phyloP scores from a whole-genome alignment of 2,888 invertebrate species.

The Cheilosia grossa region DNA sequence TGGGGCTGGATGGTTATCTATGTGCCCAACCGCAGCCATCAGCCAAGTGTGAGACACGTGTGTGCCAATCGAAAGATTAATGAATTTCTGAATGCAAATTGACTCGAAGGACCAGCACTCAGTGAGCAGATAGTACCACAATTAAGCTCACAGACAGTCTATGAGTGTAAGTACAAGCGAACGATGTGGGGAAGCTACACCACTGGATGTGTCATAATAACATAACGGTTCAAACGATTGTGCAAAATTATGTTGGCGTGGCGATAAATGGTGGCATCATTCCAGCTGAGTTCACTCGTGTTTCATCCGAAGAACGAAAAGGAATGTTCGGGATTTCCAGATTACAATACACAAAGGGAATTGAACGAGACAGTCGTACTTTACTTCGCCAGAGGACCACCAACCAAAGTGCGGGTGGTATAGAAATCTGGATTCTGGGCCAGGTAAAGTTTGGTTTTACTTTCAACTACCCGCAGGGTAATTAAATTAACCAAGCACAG shows the following conservation, averaged over 20 bases:
- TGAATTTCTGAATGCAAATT: conserved; percentile 6
- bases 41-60: not conserved
- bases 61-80: not conserved
- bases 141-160: not conserved
- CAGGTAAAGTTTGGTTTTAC: conserved; percentile 1
- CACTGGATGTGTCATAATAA: conserved; percentile 2
- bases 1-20: not conserved
- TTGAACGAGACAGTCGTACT: not conserved
- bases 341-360: not conserved
- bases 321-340: not conserved
- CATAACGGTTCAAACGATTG: not conserved
- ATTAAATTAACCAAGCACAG: not conserved
- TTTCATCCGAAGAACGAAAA: not conserved
- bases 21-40: not conserved
- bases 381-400: not conserved
- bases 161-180: no score
- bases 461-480: conserved; percentile 5
- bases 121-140: not conserved
- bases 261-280: not conserved
- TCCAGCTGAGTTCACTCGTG: not conserved
- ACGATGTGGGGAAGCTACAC: not conserved
- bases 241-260: not conserved
- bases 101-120: not conserved
- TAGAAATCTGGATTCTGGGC: not conserved
- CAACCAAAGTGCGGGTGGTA: not conserved